phyloP scores from a whole-genome alignment of 1,140 invertebrate species.

The Drosophila santomea region DNA sequence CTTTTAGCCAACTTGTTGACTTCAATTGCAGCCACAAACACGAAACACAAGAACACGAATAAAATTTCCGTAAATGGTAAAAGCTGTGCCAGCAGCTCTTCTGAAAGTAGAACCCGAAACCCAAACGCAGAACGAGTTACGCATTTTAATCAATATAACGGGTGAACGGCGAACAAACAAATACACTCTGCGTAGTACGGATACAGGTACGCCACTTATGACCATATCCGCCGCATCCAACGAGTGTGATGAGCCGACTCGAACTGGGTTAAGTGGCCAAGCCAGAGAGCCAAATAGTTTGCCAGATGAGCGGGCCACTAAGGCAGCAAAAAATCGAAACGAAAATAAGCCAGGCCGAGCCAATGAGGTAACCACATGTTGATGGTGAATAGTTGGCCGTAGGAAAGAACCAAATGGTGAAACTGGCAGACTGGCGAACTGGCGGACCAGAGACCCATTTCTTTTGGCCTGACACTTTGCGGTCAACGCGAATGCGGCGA shows the following conservation, averaged over 20 bases:
- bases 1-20: slow-evolving; percentile 41
- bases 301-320: slow-evolving; percentile 44
- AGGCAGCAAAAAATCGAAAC: slow-evolving; percentile 54
- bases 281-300: slow-evolving; percentile 62
- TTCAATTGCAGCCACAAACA: slow-evolving; percentile 43
- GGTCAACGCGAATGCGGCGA: slow-evolving; percentile 65
- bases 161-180: slow-evolving; percentile 24
- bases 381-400: slow-evolving; percentile 32
- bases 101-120: slow-evolving; percentile 68
- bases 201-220: slow-evolving; percentile 34
- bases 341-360: slow-evolving; percentile 62
- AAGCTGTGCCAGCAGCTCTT: slow-evolving; percentile 18
- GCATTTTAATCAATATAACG: slow-evolving; percentile 82
- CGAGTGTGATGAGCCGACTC: slow-evolving; percentile 59
- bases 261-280: slow-evolving; percentile 76
- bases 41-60: slow-evolving; percentile 39
- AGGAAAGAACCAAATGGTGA: slow-evolving; percentile 44
- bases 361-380: slow-evolving; percentile 75
- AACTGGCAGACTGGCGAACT: slow-evolving; percentile 39
- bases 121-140: slow-evolving; percentile 71
- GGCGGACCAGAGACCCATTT: slow-evolving; percentile 68
- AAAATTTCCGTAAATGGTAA: slow-evolving; percentile 53
- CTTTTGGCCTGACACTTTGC: slow-evolving; percentile 70
- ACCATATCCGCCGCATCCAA: slow-evolving; percentile 59
- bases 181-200: slow-evolving; percentile 4